A percentile compares a stretch with the other conserved stretches of the same genome.
Conservation (phyloP, 2,113 vertebrate genomes). For the Garra rufa region DNA sequence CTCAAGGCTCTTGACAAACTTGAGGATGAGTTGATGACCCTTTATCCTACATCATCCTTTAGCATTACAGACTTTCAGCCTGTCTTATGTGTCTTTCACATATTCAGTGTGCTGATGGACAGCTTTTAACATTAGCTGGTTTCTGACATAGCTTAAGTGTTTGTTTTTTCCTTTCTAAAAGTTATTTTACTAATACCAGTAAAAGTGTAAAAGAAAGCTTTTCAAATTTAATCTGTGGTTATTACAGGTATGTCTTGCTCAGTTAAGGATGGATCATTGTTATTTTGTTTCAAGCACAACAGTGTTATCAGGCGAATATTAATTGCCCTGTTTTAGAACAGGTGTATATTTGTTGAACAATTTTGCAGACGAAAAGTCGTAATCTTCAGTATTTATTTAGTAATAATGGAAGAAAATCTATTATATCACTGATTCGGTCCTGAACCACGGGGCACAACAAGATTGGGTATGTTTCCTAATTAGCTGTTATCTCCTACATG, state of each 20-base stretch:
- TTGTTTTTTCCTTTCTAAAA: neutral
- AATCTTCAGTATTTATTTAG: neutral
- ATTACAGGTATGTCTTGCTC: neutral
- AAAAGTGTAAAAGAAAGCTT: constrained; percentile 1
- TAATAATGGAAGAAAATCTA: neutral
- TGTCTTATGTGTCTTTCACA: neutral
- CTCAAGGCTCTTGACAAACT: constrained; percentile 10
- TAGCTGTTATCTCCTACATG: constrained; percentile 29
- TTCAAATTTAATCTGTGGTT: neutral
- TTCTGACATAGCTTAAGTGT: neutral
- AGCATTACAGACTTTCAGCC: neutral
- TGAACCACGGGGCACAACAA: neutral
- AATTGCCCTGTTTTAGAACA: constrained; percentile 4
- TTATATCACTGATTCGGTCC: neutral
- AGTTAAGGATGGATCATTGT: too few species aligned
- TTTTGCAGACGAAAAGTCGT: neutral
- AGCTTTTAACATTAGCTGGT: neutral
- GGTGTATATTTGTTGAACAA: neutral
- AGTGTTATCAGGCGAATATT: constrained; percentile 5
- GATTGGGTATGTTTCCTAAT: constrained; percentile 34
- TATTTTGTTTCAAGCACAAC: constrained; percentile 1
- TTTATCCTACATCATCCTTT: neutral
- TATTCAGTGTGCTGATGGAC: neutral
- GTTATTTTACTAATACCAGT: neutral
- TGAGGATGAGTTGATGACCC: neutral